Evolutionary conservation across 2,113 vertebrate genomes (phyloP), one percentile per base, ranked within the genome.

Genomic region (Mus spicilegus): DNA sequence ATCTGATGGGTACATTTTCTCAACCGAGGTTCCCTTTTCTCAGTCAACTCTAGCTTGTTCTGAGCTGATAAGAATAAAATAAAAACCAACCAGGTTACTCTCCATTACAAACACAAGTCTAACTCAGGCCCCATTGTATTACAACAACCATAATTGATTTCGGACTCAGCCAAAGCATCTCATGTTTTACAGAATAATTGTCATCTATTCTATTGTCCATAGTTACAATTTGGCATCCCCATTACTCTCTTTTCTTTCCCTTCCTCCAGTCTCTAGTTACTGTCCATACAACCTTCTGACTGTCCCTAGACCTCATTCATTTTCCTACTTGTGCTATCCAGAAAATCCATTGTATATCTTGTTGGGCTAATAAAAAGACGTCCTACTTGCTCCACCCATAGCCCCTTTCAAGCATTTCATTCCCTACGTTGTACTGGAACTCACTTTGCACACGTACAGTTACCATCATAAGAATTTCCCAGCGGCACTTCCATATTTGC

Each of bases 401-500:
- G 14, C 1, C 61, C 19, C n/a, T 33, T 89, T 10, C 17, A 82
- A 73, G 11, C 28, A 67, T 19, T 19, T 63, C 1, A 19, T 76
- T 86, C 10, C 58, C 76, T 22, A 0, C 1, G 6, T 5, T 13
- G 2, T 6, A 17, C 8, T 30, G 3, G 2, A 49, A 69, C 30
- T 11, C 75, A 73, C 39, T 82, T 78, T 92, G 14, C 86, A 70
- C 28, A 49, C n/a, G 46, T 16, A 7, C 19, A 80, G 14, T 42
- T 49, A 10, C 12, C 19, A 36, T 54, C 11, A 0, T 16, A 30
- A 24, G n/a, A 36, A 8, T 39, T 67, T 51, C 61, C 70, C 46
- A 30, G 17, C 63, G 51, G 10, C 0, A 1, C 56, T 36, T 87
- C 39, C n/a, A 94, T 65, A 3, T 70, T 58, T 77, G 17, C n/a